Percentiles rank a stretch among this genome's conserved stretches.
Evolutionary conservation across 2,888 invertebrate genomes (phyloP).

Genomic region (Formica aserva): DNA sequence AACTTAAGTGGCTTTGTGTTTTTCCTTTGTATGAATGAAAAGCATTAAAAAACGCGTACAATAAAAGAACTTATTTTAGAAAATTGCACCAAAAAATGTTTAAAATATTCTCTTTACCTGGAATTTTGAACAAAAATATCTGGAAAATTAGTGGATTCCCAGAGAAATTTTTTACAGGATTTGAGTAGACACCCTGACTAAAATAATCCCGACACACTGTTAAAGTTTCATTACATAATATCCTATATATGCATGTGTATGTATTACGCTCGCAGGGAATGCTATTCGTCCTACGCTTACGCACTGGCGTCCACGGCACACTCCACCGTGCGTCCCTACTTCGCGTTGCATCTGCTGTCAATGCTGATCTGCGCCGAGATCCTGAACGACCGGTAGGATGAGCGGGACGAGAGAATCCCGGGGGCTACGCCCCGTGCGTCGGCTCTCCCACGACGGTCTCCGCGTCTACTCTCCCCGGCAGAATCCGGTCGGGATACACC

Average conservation of each 20-base stretch:
- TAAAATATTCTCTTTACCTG: too few relatives aligned
- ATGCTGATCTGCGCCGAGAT: conserved; percentile 67
- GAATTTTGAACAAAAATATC: too few relatives aligned
- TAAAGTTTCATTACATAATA: background rate
- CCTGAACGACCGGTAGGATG: conserved; percentile 67
- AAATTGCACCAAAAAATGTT: too few relatives aligned
- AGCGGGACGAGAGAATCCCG: conserved; percentile 40
- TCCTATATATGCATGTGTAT: background rate
- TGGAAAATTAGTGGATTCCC: too few relatives aligned
- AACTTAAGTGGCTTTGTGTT: too few relatives aligned
- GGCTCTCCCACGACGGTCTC: conserved; percentile 24
- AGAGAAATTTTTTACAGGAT: too few relatives aligned
- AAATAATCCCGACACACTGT: background rate
- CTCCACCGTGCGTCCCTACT: conserved; percentile 63
- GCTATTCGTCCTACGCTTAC: conserved; percentile 93
- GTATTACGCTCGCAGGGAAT: conserved; percentile 86
- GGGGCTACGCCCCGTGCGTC: conserved; percentile 15
- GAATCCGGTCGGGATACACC: conserved; percentile 30
- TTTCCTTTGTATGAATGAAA: too few relatives aligned
- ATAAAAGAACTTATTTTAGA: too few relatives aligned
- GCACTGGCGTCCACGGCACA: conserved; percentile 89
- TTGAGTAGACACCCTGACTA: too few relatives aligned
- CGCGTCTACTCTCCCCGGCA: conserved; percentile 14
- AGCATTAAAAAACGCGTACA: too few relatives aligned
- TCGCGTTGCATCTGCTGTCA: conserved; percentile 64